phyloP scores from a whole-genome alignment of 2,113 vertebrate species.

The Phoenicopterus ruber region DNA sequence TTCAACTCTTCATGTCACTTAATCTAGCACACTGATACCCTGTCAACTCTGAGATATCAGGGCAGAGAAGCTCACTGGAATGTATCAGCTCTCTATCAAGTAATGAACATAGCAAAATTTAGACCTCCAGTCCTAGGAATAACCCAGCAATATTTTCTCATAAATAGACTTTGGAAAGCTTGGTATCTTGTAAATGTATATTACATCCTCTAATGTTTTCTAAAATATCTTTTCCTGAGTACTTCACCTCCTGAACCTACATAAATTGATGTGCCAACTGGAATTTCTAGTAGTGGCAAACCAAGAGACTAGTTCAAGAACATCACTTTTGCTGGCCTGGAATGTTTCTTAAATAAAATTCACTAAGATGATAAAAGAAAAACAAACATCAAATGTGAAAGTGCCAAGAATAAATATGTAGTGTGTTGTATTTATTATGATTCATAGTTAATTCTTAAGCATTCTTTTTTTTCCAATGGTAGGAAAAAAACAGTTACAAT shows the following conservation, averaged over 20 bases:
- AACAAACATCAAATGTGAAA: background rate
- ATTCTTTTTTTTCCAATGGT: background rate
- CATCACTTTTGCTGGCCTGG: background rate
- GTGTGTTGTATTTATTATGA: background rate
- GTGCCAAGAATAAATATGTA: background rate
- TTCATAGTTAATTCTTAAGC: background rate
- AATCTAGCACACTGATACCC: background rate
- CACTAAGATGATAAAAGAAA: background rate
- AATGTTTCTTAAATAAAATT: background rate
- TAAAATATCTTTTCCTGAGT: background rate
- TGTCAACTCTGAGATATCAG: background rate
- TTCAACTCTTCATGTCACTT: slow-evolving; percentile 1
- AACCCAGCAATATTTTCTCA: background rate
- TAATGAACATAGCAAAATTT: background rate
- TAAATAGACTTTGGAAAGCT: background rate
- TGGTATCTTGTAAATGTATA: background rate
- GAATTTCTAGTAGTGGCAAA: background rate
- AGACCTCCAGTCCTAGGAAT: background rate
- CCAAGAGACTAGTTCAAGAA: background rate
- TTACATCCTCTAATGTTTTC: background rate
- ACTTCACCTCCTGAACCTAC: background rate
- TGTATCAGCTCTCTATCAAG: background rate
- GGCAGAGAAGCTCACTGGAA: background rate
- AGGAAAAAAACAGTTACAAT: background rate
- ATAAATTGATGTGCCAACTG: background rate